These are phyloP conservation scores for Carcharodon carcharias DNA, from an alignment of 2,797 vertebrate species.

Conservation along the genomic window DNA sequence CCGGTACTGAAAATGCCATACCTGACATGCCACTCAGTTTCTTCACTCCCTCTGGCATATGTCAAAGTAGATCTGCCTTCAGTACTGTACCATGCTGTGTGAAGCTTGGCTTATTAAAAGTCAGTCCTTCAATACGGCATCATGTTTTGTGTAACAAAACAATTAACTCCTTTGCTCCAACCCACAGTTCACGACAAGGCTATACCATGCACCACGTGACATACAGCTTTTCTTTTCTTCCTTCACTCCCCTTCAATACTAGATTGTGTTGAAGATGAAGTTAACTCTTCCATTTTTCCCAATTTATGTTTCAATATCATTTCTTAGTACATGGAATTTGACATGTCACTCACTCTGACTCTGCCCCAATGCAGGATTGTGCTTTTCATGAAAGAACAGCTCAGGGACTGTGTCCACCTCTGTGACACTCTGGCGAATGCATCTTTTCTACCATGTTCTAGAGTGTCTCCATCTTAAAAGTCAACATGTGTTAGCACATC, in stretches of 20 bases:
- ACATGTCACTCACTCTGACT: background rate
- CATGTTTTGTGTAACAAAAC: background rate
- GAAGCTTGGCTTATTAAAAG: background rate
- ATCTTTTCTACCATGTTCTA: background rate
- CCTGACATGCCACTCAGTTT: background rate
- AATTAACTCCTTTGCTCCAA: background rate
- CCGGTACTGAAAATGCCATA: background rate
- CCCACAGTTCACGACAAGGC: background rate
- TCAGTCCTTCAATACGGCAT: background rate
- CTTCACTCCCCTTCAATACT: background rate
- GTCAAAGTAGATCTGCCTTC: background rate
- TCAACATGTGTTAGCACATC: background rate
- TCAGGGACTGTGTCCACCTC: background rate
- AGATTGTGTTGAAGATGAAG: background rate
- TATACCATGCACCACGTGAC: background rate
- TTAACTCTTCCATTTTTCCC: background rate
- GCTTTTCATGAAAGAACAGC: background rate
- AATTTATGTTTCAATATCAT: background rate
- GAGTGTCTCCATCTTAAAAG: background rate
- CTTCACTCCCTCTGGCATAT: background rate
- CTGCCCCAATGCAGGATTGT: background rate
- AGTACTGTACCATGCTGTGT: background rate
- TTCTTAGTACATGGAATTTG: background rate
- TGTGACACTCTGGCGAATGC: background rate
- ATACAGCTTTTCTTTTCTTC: background rate